Evolutionary conservation across 2,888 invertebrate species (phyloP).

Genomic region (Mimumesa dahlbomi): DNA sequence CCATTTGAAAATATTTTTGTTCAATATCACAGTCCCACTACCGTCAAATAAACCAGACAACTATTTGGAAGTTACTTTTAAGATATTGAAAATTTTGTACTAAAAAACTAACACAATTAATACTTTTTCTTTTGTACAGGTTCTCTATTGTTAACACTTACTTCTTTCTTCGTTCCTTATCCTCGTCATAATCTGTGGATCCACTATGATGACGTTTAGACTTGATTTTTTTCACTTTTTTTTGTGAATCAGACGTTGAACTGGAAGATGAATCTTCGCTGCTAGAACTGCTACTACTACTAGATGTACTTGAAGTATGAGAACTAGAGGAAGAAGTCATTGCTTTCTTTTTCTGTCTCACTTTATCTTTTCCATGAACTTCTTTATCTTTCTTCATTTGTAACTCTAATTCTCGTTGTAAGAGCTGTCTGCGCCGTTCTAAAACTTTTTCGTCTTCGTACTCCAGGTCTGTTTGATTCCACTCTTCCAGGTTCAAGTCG

Average conservation of each 20-base stretch:
- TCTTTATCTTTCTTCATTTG: conserved; percentile 90
- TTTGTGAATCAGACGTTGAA: conserved; percentile 83
- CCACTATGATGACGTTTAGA: conserved; percentile 84
- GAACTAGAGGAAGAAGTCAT: conserved; percentile 87
- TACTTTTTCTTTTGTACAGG: no score
- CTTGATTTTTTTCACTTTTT: conserved; percentile 80
- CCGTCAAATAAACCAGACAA: no score
- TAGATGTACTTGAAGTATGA: conserved; percentile 84
- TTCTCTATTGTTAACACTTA: conserved; percentile 36
- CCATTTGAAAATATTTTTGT: not conserved
- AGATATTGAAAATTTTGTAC: no score
- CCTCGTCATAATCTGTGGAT: conserved; percentile 85
- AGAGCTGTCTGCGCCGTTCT: conserved; percentile 87
- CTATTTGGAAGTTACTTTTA: no score
- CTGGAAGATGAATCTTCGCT: conserved; percentile 84
- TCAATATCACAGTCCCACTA: not conserved
- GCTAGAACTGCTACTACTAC: conserved; percentile 83
- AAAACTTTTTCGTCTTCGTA: conserved; percentile 90
- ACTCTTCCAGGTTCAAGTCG: conserved; percentile 86
- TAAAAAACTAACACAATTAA: no score
- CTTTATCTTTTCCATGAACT: conserved; percentile 84
- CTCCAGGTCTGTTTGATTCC: conserved; percentile 90
- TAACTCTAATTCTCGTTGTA: conserved; percentile 89
- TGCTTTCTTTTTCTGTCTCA: conserved; percentile 84
- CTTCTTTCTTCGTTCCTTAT: conserved; percentile 81